Percentiles rank a stretch among this genome's conserved stretches.
Evolutionary conservation across 23 tunicate species (phyloP).

Genomic region (Corella eumyota): DNA sequence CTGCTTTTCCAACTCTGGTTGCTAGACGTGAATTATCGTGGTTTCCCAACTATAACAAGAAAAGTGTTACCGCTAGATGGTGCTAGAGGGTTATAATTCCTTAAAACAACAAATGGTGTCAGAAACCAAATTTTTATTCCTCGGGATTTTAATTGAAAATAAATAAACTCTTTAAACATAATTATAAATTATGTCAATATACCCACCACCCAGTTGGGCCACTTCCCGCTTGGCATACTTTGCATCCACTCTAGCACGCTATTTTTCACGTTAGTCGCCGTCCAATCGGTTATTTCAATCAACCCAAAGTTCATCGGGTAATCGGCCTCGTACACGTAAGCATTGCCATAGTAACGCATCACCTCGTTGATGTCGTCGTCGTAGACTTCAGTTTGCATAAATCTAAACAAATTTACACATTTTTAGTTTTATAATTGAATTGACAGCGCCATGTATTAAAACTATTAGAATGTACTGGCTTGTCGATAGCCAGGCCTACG

Average conservation of each 20-base stretch:
- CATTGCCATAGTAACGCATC: conserved; percentile 71
- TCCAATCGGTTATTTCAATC: conserved; percentile 44
- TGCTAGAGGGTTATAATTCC: too few species aligned
- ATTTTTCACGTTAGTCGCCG: conserved; percentile 14
- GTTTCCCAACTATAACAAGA: conserved; percentile 78
- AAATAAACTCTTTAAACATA: too few species aligned
- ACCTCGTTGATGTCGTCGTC: conserved; percentile 28
- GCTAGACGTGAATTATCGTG: conserved; percentile 65
- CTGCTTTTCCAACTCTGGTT: conserved; percentile 30
- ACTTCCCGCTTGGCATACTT: conserved; percentile 63
- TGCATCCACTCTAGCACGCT: conserved; percentile 65
- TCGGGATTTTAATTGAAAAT: too few species aligned
- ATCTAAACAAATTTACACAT: conserved; percentile 12
- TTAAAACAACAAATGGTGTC: too few species aligned
- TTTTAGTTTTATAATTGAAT: neutral
- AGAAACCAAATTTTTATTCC: too few species aligned
- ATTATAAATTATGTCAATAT: neutral
- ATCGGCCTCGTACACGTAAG: conserved; percentile 48
- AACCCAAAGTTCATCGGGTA: conserved; percentile 79
- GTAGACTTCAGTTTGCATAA: conserved; percentile 79
- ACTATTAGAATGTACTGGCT: too few species aligned
- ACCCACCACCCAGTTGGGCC: conserved; percentile 96
- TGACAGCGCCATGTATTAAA: neutral
- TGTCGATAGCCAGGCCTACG: too few species aligned
- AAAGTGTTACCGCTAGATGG: too few species aligned